These are phyloP conservation scores for Sceloporus tristichus DNA, from an alignment of 2,113 vertebrate genomes.

Conservation along the genomic window DNA sequence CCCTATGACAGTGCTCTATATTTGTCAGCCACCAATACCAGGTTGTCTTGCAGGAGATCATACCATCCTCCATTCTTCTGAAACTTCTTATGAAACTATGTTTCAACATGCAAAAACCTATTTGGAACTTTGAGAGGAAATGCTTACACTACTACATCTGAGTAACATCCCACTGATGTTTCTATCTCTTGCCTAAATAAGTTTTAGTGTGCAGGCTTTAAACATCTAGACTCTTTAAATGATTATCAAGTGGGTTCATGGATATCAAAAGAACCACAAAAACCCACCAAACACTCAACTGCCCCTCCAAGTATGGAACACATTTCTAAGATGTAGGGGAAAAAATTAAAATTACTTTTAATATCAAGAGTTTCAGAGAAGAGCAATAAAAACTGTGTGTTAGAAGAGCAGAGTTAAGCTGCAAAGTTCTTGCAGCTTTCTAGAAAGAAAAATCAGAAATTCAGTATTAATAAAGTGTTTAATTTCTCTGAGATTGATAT, in stretches of 20 bases:
- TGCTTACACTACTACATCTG: neutral
- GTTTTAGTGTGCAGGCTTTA: neutral
- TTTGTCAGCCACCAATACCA: neutral
- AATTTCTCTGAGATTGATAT: constrained; percentile 79
- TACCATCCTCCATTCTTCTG: too few relatives aligned
- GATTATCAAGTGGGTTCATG: neutral
- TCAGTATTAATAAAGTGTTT: constrained; percentile 82
- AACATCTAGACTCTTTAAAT: too few relatives aligned
- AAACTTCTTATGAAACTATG: neutral
- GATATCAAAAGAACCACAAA: neutral
- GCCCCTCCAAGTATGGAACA: neutral
- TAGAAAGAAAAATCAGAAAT: constrained; percentile 64
- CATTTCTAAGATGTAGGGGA: neutral
- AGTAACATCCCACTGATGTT: neutral
- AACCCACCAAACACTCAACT: neutral
- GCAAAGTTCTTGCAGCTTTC: constrained; percentile 5
- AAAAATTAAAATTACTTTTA: neutral
- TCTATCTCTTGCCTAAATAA: neutral
- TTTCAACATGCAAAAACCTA: neutral
- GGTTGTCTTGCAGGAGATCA: neutral
- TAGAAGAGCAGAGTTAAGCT: neutral
- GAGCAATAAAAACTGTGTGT: neutral
- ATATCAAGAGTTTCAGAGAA: neutral
- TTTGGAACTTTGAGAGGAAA: neutral
- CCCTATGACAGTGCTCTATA: neutral